phyloP scores from a whole-genome alignment of 2,888 invertebrate genomes.

The Thecocarcelia acutangulata region DNA sequence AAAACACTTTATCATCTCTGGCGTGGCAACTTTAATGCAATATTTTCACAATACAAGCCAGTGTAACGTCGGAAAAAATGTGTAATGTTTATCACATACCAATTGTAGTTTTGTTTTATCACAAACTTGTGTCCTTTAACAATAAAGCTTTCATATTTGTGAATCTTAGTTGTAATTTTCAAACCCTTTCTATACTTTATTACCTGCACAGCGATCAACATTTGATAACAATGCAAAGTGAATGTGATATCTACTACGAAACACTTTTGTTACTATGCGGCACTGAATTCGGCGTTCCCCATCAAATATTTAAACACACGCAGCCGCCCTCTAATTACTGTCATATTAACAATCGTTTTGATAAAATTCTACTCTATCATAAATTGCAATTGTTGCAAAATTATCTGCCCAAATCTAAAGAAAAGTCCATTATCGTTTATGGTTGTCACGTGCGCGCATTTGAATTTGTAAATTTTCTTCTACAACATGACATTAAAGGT shows the following conservation, averaged over 20 bases:
- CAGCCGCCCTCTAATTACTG: slow-evolving; percentile 73
- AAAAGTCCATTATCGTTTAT: slow-evolving; percentile 73
- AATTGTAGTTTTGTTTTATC: too few relatives aligned
- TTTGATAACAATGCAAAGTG: slow-evolving; percentile 69
- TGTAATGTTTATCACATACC: too few relatives aligned
- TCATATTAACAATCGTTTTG: slow-evolving; percentile 75
- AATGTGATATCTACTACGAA: slow-evolving; percentile 74
- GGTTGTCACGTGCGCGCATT: slow-evolving; percentile 72
- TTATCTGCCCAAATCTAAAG: neutral
- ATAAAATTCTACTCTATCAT: slow-evolving; percentile 75
- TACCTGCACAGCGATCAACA: slow-evolving; percentile 66
- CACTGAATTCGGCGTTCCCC: slow-evolving; percentile 69
- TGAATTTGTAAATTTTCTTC: slow-evolving; percentile 75
- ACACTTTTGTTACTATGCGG: slow-evolving; percentile 72
- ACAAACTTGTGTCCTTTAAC: too few relatives aligned
- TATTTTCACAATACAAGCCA: too few relatives aligned
- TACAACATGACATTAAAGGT: slow-evolving; percentile 71
- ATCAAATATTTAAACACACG: neutral
- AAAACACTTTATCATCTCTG: too few relatives aligned
- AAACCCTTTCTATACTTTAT: neutral
- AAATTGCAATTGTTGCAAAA: slow-evolving; percentile 71
- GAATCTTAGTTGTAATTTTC: too few relatives aligned
- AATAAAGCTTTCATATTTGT: too few relatives aligned
- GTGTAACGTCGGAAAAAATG: too few relatives aligned
- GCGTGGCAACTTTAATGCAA: too few relatives aligned